Percentiles rank a stretch among this genome's conserved stretches.
Conservation (phyloP, 2,113 vertebrate species). For the Ancistrus triradiatus region DNA sequence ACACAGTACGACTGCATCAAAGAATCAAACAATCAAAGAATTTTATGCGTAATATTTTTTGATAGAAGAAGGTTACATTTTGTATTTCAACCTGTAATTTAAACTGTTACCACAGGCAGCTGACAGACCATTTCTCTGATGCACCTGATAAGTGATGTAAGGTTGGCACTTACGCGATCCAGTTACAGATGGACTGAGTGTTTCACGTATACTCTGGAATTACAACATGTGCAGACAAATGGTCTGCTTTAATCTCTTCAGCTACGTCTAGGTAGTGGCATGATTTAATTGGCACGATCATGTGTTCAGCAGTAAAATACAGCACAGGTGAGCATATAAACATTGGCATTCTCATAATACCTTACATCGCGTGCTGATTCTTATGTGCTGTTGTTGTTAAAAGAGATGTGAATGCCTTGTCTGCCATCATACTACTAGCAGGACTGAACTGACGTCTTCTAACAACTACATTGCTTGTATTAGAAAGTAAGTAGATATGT, state of each 20-base stretch:
- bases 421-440: no score
- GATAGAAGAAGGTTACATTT: no score
- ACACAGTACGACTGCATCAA: no score
- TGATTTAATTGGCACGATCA: conserved; percentile 26
- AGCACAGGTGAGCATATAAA: not conserved
- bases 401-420: not conserved
- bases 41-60: no score
- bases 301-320: not conserved
- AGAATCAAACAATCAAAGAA: no score
- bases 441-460: no score
- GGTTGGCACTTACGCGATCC: conserved; percentile 5
- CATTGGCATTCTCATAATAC: not conserved
- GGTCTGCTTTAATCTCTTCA: conserved; percentile 14
- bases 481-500: no score
- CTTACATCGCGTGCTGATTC: not conserved
- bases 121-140: conserved; percentile 11
- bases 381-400: no score
- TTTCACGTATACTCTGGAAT: conserved; percentile 14
- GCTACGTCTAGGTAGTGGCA: no score
- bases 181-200: conserved; percentile 6
- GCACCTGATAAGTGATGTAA: not conserved
- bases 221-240: conserved; percentile 19
- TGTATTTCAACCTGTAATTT: conserved; percentile 4
- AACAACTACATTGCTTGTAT: no score
- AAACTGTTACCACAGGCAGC: not conserved